Conservation (phyloP, 2,888 invertebrate species). For the Dynastes maya region DNA sequence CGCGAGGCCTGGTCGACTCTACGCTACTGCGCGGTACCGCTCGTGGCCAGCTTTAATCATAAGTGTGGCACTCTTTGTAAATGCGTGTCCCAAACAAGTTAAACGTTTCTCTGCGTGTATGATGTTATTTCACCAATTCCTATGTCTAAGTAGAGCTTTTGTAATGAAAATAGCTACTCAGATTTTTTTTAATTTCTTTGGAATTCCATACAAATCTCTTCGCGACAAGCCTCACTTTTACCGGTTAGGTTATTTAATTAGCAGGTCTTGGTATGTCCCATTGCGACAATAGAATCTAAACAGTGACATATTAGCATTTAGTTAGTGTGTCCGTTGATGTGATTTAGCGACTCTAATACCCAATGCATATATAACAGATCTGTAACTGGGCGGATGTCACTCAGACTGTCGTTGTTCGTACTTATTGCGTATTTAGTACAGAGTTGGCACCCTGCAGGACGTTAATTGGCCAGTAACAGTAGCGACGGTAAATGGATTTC, state of each 20-base stretch:
- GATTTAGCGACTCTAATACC: constrained; percentile 63
- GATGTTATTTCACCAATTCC: too few species aligned
- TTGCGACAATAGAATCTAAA: constrained; percentile 49
- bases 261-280: constrained; percentile 19
- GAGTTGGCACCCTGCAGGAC: constrained; percentile 61
- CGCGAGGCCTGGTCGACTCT: too few species aligned
- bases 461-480: constrained; percentile 61
- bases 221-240: neutral
- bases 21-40: too few species aligned
- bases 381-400: constrained; percentile 59
- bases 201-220: too few species aligned
- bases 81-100: too few species aligned
- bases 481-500: neutral
- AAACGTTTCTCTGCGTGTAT: too few species aligned
- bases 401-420: constrained; percentile 64
- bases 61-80: too few species aligned
- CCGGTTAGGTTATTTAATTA: constrained; percentile 21
- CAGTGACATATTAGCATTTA: constrained; percentile 61
- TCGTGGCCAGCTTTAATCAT: too few species aligned
- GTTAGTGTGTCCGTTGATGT: constrained; percentile 61
- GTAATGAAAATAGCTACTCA: too few species aligned
- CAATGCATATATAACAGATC: constrained; percentile 62
- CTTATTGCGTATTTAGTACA: constrained; percentile 65
- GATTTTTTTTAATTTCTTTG: too few species aligned
- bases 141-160: too few species aligned